Evolutionary conservation across 2,113 vertebrate genomes (phyloP), one percentile per base, ranked within the genome.

Genomic region (Gymnobelideus leadbeateri): DNA sequence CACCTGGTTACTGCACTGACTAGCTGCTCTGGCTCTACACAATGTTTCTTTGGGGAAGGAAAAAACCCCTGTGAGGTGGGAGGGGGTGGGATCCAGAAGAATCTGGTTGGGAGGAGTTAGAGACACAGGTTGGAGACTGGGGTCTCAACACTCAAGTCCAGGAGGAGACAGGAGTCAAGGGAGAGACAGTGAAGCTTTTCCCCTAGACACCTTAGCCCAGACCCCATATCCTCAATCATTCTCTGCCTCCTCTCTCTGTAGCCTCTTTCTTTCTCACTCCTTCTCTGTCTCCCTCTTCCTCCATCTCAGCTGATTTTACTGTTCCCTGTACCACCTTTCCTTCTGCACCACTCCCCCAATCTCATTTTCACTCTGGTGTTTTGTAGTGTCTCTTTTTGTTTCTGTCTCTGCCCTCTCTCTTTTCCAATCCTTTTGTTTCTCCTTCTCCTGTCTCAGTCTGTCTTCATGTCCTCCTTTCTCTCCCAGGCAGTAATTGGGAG

Each of bases 1-100:
- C 93, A 98, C 98, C 97, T 97, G 96, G 97, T 97, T 97, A 97
- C 96, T 97, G 95, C 96, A 50, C 92, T 92, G 95, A 94, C 97
- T 96, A 96, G 92, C 97, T 96, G 97, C 95, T 95, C 93, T 90
- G 95, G 96, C 84, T 93, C 96, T 96, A 68, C 93, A 55, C 95
- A 97, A 92, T 91, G 95, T 97, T 98, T 93, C 92, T 94, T 90
- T 91, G 95, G 92, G 95, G 94, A 97, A 95, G 94, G 96, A 97
- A 61, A 55, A 97, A 96, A 96, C 96, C 97, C 51, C 95, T 90
- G 19, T 50, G 92, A 89, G 90, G 91, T 47, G 21, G 19, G 84
- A 0, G 0, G 77, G n/a, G 19, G 26, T 24, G 19, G 14, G n/a
- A 84, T 84, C 68, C 68, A 43, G 68, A 84, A 84, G n/a, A 19